A percentile compares a stretch with the other conserved stretches of the same genome.
Evolutionary conservation across 2,888 invertebrate genomes (phyloP).

Genomic region (Aporophyla nigra): DNA sequence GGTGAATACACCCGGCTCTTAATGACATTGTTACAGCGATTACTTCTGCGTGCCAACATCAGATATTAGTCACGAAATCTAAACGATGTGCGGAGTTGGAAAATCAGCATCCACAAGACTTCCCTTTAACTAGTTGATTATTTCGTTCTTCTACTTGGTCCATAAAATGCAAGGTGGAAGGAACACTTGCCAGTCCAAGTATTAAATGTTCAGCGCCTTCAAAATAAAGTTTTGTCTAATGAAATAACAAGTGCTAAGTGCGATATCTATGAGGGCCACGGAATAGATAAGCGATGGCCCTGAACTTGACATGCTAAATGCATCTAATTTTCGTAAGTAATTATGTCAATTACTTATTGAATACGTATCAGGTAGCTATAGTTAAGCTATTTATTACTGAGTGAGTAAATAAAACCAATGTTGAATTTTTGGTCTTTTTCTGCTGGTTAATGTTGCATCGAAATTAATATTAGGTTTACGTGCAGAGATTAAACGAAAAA

Average conservation of each 20-base stretch:
- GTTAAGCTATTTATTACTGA: not conserved
- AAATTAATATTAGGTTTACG: not conserved
- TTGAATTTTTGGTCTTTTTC: not conserved
- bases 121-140: not conserved
- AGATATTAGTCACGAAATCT: constrained; percentile 11
- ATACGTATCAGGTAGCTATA: not conserved
- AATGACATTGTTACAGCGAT: constrained; percentile 31
- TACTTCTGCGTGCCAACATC: constrained; percentile 22
- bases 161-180: not conserved
- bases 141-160: not conserved
- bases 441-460: not conserved
- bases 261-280: not conserved
- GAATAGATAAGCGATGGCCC: not conserved
- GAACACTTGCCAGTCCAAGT: not conserved
- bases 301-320: constrained; percentile 22
- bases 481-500: not conserved
- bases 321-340: constrained; percentile 1
- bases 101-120: not conserved
- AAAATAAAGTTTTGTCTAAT: not conserved
- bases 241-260: not conserved
- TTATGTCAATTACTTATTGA: constrained; percentile 8
- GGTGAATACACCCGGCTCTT: constrained; percentile 26
- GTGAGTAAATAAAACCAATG: not conserved
- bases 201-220: not conserved
- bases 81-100: not conserved